phyloP scores from a whole-genome alignment of 53 echinoderm and acorn worm genomes.

The Mesocentrotus franciscanus region DNA sequence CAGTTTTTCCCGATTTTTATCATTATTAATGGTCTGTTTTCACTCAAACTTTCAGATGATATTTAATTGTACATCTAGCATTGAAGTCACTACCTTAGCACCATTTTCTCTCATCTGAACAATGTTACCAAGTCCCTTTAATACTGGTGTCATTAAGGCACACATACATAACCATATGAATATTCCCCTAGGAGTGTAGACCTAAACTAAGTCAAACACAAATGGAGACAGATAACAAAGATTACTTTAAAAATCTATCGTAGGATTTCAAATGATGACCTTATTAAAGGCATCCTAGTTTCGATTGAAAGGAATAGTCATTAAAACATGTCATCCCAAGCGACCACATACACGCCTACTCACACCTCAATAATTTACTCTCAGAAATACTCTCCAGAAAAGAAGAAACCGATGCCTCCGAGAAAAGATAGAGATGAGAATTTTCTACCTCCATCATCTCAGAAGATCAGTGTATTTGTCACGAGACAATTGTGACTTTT shows the following conservation, averaged over 20 bases:
- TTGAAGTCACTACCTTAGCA: too few relatives aligned
- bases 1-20: too few relatives aligned
- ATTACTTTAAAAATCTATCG: not conserved
- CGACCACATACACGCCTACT: not conserved
- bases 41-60: too few relatives aligned
- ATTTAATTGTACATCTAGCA: too few relatives aligned
- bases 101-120: too few relatives aligned
- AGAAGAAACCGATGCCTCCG: not conserved
- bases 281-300: not conserved
- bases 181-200: not conserved
- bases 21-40: too few relatives aligned
- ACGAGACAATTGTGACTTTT: not conserved
- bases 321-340: not conserved
- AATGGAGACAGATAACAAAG: not conserved
- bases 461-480: not conserved
- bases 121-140: too few relatives aligned
- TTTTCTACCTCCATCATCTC: not conserved
- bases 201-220: not conserved
- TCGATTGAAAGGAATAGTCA: not conserved
- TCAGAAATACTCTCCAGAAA: not conserved
- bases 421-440: not conserved
- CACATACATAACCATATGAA: not conserved
- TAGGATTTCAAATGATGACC: not conserved
- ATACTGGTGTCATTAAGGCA: too few relatives aligned
- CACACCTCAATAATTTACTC: constrained; percentile 8